Evolutionary conservation across 2,888 invertebrate species (phyloP), one percentile per base, ranked within the genome.

Genomic region (Cerastis rubricosa): DNA sequence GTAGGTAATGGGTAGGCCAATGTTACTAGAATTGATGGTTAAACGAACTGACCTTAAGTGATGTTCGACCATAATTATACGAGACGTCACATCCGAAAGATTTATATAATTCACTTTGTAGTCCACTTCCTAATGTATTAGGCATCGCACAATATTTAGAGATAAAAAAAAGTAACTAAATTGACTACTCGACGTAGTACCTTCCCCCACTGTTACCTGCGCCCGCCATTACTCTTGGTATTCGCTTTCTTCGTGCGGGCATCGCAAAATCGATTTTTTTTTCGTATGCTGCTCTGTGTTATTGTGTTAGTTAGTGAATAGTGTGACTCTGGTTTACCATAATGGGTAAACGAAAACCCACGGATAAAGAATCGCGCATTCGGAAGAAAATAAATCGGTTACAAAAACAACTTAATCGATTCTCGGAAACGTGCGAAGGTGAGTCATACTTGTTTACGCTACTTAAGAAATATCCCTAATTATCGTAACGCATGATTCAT

Each of bases 71-170:
- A n/a, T n/a, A n/a, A 35, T 35, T 35, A 35, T 35, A 49, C 19
- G 19, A 49, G 49, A 49, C 49, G 49, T 66, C 66, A 66, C 66
- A 66, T 35, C 49, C 49, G 35, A 29, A 67, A n/a, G 67, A 67
- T 67, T 49, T 51, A 51, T 67, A 45, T 67, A 11, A 66, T 66
- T 66, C 66, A 66, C 66, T 66, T 66, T 19, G 66, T 66, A 49
- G 66, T 66, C 29, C 66, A 66, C 66, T 66, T 66, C 29, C 66
- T 66, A 49, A 64, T 45, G 64, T 64, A 64, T 45, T 49, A 65
- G 65, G 65, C 65, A 65, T 65, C 45, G 45, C 65, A 65, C 65
- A 47, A n/a, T 65, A 25, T 65, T 65, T 45, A 65, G 65, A 65
- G 65, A 47, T 65, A 65, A 47, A 65, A 65, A 47, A n/a, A 65